Evolutionary conservation across 2,888 invertebrate species (phyloP).

Genomic region (Chrysodeixis includens): DNA sequence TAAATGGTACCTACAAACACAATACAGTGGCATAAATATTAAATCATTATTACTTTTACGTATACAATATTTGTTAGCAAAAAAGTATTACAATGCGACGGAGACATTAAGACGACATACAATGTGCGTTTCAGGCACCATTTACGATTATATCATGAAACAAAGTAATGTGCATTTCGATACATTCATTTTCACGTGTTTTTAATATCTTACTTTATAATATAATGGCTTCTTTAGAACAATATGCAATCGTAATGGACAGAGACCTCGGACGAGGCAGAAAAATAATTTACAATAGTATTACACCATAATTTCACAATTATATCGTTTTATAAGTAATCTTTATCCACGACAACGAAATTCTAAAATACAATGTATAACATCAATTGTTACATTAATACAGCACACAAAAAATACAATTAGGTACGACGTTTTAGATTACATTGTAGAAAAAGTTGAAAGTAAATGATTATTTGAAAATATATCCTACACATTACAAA

Average conservation of each 20-base stretch:
- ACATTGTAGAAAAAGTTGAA: slow-evolving; percentile 15
- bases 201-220: neutral
- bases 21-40: slow-evolving; percentile 17
- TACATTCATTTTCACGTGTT: slow-evolving; percentile 14
- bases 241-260: no score
- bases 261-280: no score
- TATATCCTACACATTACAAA: slow-evolving; percentile 18
- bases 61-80: slow-evolving; percentile 6
- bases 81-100: neutral
- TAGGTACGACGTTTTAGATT: neutral
- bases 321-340: no score
- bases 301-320: neutral
- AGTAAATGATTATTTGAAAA: neutral
- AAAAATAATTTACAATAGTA: neutral
- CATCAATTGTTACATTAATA: neutral
- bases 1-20: slow-evolving; percentile 18
- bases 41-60: slow-evolving; percentile 1
- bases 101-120: slow-evolving; percentile 18
- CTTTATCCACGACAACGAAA: no score
- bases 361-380: no score
- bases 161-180: slow-evolving; percentile 20
- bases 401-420: neutral
- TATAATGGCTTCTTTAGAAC: no score
- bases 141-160: neutral
- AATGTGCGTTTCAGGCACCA: slow-evolving; percentile 37